Evolutionary conservation across 2,888 invertebrate genomes (phyloP), one percentile per base, ranked within the genome.

Genomic region (Cheilosia soror): DNA sequence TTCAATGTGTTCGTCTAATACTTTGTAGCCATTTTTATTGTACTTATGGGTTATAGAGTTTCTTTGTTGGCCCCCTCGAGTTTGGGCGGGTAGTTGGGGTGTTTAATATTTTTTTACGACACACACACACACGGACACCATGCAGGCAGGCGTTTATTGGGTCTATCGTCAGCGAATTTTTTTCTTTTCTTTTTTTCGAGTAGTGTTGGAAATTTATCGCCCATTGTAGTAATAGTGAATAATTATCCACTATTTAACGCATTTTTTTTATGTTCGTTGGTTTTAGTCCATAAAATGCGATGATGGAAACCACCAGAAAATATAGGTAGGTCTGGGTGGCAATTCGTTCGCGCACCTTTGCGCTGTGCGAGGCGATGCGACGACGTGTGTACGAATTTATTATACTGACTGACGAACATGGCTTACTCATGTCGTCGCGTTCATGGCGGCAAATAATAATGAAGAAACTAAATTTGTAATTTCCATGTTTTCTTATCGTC

Each of bases 181-280:
- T 15, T n/a, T 73, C 75, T 78, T n/a, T n/a, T 78, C 69, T 29
- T 7, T 73, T 78, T 79, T 77, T 57, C 55, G 66, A 69, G 53
- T 49, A 72, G 55, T 72, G 77, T 76, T 44, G 76, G 81, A 77
- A 85, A 81, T 85, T 85, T 85, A 85, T 85, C 85, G 77, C 85
- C 80, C 85, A 85, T 85, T 85, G 85, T 85, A 85, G 85, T 81
- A 85, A 85, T 85, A 85, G 81, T 85, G 85, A 85, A 85, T 85
- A 85, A 85, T 81, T 85, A 85, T 85, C 77, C 76, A 81, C 72
- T 85, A 85, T 85, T 85, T 85, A 85, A 85, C 85, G 85, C 85
- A 85, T 81, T 85, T 85, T 83, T 57, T 85, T 85, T 81, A 85
- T 85, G 85, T 80, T 72, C 76, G 68, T 85, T 72, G 85, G 81